These are phyloP conservation scores for Nemotelus nigrinus DNA, from an alignment of 2,888 invertebrate genomes.

Conservation along the genomic window DNA sequence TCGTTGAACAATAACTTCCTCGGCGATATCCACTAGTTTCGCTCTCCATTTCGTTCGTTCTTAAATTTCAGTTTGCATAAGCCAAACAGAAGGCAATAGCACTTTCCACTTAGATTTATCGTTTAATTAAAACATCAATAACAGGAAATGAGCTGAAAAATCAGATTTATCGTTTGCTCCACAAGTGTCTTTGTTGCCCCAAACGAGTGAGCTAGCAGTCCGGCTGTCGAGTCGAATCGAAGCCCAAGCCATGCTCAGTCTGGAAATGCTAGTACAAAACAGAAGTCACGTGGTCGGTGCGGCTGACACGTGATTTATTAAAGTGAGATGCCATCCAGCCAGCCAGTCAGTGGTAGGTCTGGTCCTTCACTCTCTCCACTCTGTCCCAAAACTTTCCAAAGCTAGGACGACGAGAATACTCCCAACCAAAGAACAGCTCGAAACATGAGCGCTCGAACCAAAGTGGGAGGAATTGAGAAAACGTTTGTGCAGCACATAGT, in stretches of 20 bases:
- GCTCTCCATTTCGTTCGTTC: no score
- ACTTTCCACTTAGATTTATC: slow-evolving; percentile 27
- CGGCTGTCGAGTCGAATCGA: no score
- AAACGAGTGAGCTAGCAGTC: neutral
- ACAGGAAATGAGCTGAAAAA: slow-evolving; percentile 44
- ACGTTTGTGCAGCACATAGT: neutral
- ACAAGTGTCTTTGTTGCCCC: slow-evolving; percentile 31
- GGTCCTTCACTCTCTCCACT: neutral
- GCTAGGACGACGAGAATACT: slow-evolving; percentile 4
- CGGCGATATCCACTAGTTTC: no score
- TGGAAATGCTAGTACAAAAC: neutral
- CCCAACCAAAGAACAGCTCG: neutral
- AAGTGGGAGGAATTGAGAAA: neutral
- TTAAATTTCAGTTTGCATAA: no score
- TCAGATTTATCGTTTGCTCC: slow-evolving; percentile 35
- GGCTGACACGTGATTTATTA: slow-evolving; percentile 50
- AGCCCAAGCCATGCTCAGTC: no score
- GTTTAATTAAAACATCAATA: slow-evolving; percentile 45
- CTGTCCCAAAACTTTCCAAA: neutral
- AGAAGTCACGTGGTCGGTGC: slow-evolving; percentile 45
- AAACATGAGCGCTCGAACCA: neutral
- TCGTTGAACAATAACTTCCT: no score
- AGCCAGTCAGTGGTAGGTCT: slow-evolving; percentile 29
- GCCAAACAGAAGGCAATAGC: neutral
- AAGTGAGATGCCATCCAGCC: slow-evolving; percentile 34